These are phyloP conservation scores for Panthera leo DNA, from an alignment of 2,113 vertebrate genomes.

Conservation along the genomic window DNA sequence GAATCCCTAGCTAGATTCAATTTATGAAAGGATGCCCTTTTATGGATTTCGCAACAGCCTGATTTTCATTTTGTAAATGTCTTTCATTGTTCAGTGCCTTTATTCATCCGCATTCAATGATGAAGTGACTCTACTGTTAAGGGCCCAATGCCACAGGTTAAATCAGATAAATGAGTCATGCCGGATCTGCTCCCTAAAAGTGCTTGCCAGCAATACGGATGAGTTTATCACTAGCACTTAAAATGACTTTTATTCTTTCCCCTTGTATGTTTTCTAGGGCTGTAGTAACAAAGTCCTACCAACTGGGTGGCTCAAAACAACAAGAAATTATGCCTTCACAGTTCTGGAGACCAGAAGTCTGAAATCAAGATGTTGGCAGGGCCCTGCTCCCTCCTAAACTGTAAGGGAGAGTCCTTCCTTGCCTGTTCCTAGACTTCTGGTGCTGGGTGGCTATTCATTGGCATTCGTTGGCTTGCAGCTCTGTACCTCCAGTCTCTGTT, in stretches of 20 bases:
- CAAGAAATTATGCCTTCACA: background rate
- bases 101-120: background rate
- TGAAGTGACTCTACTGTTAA: constrained; percentile 42
- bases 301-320: background rate
- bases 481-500: background rate
- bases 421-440: background rate
- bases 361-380: background rate
- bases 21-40: constrained; percentile 53
- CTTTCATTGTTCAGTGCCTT: constrained; percentile 10
- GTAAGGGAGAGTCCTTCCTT: too few relatives aligned
- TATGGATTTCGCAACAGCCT: constrained; percentile 30
- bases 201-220: constrained; percentile 13
- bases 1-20: background rate
- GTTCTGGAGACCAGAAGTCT: background rate
- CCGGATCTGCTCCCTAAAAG: background rate
- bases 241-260: background rate
- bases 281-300: background rate
- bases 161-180: constrained; percentile 67
- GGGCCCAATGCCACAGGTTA: constrained; percentile 29
- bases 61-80: constrained; percentile 57
- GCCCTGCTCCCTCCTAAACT: background rate
- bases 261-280: background rate
- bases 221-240: background rate
- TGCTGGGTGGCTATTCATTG: background rate
- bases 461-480: background rate